Conservation (phyloP, 1,140 invertebrate species). For the Drosophila nigrodunni region DNA sequence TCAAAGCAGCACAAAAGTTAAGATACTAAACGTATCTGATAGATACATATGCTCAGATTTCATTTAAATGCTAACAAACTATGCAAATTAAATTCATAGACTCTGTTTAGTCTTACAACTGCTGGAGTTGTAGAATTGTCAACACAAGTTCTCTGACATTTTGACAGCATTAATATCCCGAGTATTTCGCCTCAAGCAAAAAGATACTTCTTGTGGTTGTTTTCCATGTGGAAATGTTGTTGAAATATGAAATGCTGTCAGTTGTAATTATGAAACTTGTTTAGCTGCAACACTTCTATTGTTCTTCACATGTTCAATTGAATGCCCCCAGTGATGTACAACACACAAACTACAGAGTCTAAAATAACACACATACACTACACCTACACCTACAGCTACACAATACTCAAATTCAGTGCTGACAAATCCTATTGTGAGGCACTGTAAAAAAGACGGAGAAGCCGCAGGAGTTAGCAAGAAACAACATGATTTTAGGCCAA, state of each 20-base stretch:
- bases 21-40: neutral
- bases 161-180: constrained; percentile 20
- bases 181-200: constrained; percentile 11
- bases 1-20: too few relatives aligned
- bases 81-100: too few relatives aligned
- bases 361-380: neutral
- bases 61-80: too few relatives aligned
- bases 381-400: neutral
- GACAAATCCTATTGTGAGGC: too few relatives aligned
- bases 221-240: neutral
- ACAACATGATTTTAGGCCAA: too few relatives aligned
- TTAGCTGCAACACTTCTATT: constrained; percentile 40
- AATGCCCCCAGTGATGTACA: neutral
- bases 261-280: constrained; percentile 49
- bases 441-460: too few relatives aligned
- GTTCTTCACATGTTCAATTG: constrained; percentile 1
- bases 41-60: neutral
- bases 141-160: constrained; percentile 12
- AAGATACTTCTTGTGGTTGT: neutral
- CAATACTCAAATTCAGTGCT: too few relatives aligned
- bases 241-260: constrained; percentile 46
- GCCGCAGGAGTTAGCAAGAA: too few relatives aligned
- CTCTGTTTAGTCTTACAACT: too few relatives aligned
- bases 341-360: neutral
- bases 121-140: constrained; percentile 6